These are phyloP conservation scores for Acrocephalus scirpaceus DNA, from an alignment of 2,797 vertebrate species.

Conservation along the genomic window DNA sequence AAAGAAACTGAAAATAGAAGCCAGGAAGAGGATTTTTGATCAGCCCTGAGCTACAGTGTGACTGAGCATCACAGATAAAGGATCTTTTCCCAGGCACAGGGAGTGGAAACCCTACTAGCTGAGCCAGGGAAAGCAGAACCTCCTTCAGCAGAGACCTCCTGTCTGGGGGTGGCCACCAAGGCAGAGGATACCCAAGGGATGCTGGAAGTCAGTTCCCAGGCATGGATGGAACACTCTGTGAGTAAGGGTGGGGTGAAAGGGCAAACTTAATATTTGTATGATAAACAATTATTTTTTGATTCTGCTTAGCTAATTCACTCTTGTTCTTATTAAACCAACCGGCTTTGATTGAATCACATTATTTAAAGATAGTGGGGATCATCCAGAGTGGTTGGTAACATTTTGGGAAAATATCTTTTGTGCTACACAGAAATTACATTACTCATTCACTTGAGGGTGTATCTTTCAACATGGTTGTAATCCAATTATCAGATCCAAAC, in stretches of 20 bases:
- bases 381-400: neutral
- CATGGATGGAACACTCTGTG: neutral
- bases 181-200: neutral
- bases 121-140: neutral
- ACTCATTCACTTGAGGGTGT: neutral
- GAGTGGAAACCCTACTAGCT: neutral
- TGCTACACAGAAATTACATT: neutral
- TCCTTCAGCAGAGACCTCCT: neutral
- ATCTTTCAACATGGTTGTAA: conserved; percentile 20
- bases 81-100: neutral
- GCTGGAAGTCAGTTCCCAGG: neutral
- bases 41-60: neutral
- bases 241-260: neutral
- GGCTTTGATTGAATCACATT: neutral
- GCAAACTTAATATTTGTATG: neutral
- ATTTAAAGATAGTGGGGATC: neutral
- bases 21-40: neutral
- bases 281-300: neutral
- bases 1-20: conserved; percentile 10
- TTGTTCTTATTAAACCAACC: neutral
- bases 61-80: neutral
- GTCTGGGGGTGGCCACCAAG: neutral
- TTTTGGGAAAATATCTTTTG: neutral
- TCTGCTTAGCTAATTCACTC: neutral
- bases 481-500: conserved; percentile 31